Evolutionary conservation across 2,113 vertebrate species (phyloP).

Genomic region (Panthera tigris): DNA sequence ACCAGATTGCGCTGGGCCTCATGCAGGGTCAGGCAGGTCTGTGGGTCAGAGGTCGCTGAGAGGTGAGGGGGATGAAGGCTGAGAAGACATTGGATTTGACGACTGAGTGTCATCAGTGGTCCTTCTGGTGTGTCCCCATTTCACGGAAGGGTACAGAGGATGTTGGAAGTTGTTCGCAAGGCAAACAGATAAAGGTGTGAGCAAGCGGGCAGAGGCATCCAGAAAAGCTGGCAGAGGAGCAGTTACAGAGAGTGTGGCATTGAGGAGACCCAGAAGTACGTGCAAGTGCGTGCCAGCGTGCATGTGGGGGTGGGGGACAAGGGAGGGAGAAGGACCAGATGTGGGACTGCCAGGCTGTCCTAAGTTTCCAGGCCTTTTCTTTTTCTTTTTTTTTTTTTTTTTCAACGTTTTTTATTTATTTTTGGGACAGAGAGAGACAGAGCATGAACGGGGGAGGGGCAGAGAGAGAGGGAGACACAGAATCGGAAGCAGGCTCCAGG

Average conservation of each 20-base stretch:
- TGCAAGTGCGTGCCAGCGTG: not conserved
- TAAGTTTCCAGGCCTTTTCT: not conserved
- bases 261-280: not conserved
- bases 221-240: not conserved
- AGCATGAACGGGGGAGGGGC: too few relatives aligned
- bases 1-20: not conserved
- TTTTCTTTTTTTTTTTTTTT: not conserved
- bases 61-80: not conserved
- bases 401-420: too few relatives aligned
- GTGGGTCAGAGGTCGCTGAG: not conserved
- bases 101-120: not conserved
- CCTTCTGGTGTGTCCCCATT: not conserved
- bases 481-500: too few relatives aligned
- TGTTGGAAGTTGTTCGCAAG: not conserved
- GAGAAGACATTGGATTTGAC: not conserved
- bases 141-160: not conserved
- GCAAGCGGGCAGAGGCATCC: not conserved
- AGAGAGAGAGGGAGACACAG: too few relatives aligned
- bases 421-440: too few relatives aligned
- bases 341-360: not conserved
- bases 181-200: not conserved
- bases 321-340: not conserved
- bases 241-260: accelerated
- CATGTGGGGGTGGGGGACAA: accelerated
- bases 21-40: not conserved